Conservation (phyloP, 2,888 invertebrate genomes). For the Campaea margaritaria region DNA sequence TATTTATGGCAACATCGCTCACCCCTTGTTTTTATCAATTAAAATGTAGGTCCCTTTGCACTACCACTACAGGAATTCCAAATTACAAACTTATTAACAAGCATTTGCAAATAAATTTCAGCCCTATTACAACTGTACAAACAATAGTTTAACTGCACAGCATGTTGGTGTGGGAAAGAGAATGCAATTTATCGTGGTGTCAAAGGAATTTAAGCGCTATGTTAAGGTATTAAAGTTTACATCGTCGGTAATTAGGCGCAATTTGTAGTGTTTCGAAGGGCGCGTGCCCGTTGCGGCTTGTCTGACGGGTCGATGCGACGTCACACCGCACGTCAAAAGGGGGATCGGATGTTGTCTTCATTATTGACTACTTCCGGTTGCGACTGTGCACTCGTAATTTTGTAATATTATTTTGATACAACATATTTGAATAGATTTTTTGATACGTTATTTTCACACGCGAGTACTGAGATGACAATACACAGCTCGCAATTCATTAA, state of each 20-base stretch:
- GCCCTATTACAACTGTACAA: background rate
- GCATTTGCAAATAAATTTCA: slow-evolving; percentile 5
- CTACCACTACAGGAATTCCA: slow-evolving; percentile 56
- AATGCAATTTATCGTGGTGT: slow-evolving; percentile 47
- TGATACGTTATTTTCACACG: background rate
- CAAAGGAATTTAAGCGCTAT: slow-evolving; percentile 65
- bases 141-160: slow-evolving; percentile 16
- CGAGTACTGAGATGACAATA: background rate
- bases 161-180: slow-evolving; percentile 38
- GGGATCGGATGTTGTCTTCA: slow-evolving; percentile 28
- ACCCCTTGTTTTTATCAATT: slow-evolving; percentile 72
- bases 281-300: slow-evolving; percentile 57
- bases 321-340: slow-evolving; percentile 43
- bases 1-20: slow-evolving; percentile 41
- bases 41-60: slow-evolving; percentile 59
- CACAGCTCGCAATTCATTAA: no score
- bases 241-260: slow-evolving; percentile 52
- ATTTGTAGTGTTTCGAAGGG: slow-evolving; percentile 57
- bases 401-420: background rate
- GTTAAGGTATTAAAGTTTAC: slow-evolving; percentile 59
- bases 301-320: slow-evolving; percentile 9
- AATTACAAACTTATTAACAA: slow-evolving; percentile 24
- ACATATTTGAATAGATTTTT: background rate
- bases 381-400: slow-evolving; percentile 13
- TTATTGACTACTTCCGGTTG: slow-evolving; percentile 32